Conservation (phyloP, 2,888 invertebrate species). For the Tridacna gigas region DNA sequence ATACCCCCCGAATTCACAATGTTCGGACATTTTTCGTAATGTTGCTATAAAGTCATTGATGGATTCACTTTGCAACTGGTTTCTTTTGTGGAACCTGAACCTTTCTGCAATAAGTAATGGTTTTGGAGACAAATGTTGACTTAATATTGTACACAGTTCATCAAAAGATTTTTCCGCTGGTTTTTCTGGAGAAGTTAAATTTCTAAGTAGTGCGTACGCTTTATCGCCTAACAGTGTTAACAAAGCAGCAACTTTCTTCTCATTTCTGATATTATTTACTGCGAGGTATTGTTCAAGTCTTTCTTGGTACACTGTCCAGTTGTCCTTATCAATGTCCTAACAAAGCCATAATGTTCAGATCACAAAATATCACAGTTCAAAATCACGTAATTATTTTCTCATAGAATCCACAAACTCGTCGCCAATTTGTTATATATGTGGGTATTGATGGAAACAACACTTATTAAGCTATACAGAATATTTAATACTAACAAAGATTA, state of each 20-base stretch:
- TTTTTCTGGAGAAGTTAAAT: background rate
- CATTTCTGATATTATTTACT: background rate
- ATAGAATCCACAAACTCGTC: too few species aligned
- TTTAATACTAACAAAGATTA: too few species aligned
- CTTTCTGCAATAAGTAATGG: conserved; percentile 39
- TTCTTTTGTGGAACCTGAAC: conserved; percentile 27
- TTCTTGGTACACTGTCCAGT: background rate
- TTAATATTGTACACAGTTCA: too few species aligned
- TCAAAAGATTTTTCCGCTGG: background rate
- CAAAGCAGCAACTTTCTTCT: background rate
- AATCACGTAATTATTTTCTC: too few species aligned
- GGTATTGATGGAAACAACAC: too few species aligned
- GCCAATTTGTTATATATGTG: too few species aligned
- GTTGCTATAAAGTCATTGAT: background rate
- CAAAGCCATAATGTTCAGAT: too few species aligned
- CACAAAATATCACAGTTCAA: too few species aligned
- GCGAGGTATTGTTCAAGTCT: background rate
- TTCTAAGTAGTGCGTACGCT: conserved; percentile 11
- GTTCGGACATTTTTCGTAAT: background rate
- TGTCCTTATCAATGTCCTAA: background rate
- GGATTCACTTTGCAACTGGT: background rate
- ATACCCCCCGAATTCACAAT: background rate
- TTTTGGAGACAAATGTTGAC: conserved; percentile 33
- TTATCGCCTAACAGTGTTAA: too few species aligned
- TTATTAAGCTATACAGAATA: too few species aligned